phyloP scores from a whole-genome alignment of 2,888 invertebrate genomes.

The Arge pagana region DNA sequence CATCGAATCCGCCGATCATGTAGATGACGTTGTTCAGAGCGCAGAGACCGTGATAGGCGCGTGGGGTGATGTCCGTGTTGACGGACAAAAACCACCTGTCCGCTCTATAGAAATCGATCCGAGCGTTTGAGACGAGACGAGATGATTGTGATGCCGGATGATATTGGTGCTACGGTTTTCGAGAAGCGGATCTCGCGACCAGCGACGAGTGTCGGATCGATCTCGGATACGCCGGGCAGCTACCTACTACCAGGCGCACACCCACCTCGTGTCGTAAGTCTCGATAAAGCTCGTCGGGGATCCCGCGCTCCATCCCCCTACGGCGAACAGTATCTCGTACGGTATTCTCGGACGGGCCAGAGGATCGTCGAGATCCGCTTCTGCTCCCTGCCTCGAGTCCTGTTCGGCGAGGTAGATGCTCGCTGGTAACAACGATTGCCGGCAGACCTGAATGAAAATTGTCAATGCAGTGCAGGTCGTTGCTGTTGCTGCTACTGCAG shows the following conservation, averaged over 20 bases:
- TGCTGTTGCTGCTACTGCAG: no score
- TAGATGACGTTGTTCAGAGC: slow-evolving; percentile 72
- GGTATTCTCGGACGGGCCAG: slow-evolving; percentile 74
- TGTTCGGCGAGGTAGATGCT: slow-evolving; percentile 62
- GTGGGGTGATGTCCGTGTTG: slow-evolving; percentile 69
- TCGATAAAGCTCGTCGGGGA: slow-evolving; percentile 80
- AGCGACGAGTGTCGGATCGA: not conserved
- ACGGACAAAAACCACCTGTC: slow-evolving; percentile 77
- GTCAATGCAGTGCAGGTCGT: not conserved
- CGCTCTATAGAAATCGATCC: slow-evolving; percentile 60
- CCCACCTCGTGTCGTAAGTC: slow-evolving; percentile 76
- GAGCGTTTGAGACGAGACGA: not conserved
- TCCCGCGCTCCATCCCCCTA: slow-evolving; percentile 87
- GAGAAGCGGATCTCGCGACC: not conserved
- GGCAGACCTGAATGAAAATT: slow-evolving; percentile 58
- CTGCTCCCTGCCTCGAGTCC: slow-evolving; percentile 59
- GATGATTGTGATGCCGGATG: not conserved
- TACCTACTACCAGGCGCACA: not conserved
- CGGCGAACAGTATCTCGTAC: slow-evolving; percentile 78
- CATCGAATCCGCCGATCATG: slow-evolving; percentile 85
- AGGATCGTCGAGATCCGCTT: slow-evolving; percentile 64
- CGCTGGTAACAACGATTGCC: slow-evolving; percentile 62
- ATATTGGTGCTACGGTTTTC: not conserved
- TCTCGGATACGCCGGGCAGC: not conserved
- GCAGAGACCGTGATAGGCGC: slow-evolving; percentile 82